Base-by-base conservation (phyloP, 2,113 vertebrate genomes). In the Callithrix jacchus region DNA sequence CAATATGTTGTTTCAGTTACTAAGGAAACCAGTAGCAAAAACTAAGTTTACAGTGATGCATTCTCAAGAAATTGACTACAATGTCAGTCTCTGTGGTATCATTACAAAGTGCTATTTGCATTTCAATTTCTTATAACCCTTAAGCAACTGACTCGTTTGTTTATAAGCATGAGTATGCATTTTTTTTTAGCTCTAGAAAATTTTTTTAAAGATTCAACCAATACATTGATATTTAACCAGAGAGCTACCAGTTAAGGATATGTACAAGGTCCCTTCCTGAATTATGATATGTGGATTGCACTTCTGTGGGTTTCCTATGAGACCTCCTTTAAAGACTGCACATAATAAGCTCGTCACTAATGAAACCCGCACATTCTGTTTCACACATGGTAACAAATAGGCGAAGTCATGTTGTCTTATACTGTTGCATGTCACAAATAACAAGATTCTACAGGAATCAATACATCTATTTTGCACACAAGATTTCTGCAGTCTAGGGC, bases 1-100 rank as follows among this genome's bases (percentile, higher is more conserved):
- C 97, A 98, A 98, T 98, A 98, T 98, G 98, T 98, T 98, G 93
- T 98, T 98, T 94, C 97, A 98, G 98, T 99, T 99, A 98, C 98
- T 99, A 98, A 98, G 98, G 98, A 98, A 99, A 99, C 98, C 97
- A 96, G 96, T 92, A 98, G 94, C 92, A 98, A 98, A 98, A 98
- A 94, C 95, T 96, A 98, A 98, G 97, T 98, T 98, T 98, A 97
- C 98, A 97, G 97, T 92, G 91, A 97, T 98, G 96, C 93, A 97
- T 98, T 98, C 95, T 98, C 96, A 97, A 98, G 97, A 98, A 98
- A 98, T 30, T 93, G 95, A 98, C 97, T 98, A 89, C 95, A 97
- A 89, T 5, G 35, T 98, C 97, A 94, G 96, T 98, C 98, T 98
- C 98, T 82, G 58, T 97, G 97, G 98, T 94, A 97, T 98, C 97